These are phyloP conservation scores for Hartigia nigra DNA, from an alignment of 2,888 invertebrate species.

Conservation along the genomic window DNA sequence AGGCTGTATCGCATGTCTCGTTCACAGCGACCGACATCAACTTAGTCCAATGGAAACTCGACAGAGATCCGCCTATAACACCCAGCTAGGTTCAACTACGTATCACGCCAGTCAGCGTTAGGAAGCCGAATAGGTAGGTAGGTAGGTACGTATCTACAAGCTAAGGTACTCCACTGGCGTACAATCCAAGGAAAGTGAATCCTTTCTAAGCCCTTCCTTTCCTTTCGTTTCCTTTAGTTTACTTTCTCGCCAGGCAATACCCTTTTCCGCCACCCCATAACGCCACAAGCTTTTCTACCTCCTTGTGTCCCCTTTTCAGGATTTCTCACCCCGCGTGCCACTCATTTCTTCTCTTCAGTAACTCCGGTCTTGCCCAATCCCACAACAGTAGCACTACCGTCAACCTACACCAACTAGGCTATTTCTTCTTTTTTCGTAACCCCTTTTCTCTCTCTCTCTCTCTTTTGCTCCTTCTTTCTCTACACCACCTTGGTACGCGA, in stretches of 20 bases:
- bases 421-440: background rate
- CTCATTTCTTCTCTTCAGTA: background rate
- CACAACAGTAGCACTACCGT: background rate
- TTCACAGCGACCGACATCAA: background rate
- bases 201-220: slow-evolving; percentile 34
- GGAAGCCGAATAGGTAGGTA: background rate
- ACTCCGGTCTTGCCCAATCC: background rate
- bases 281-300: background rate
- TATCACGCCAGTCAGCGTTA: background rate
- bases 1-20: background rate
- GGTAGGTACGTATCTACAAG: background rate
- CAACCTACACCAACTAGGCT: background rate
- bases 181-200: slow-evolving; percentile 40
- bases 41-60: background rate
- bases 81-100: background rate
- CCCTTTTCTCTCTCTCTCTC: slow-evolving; percentile 18
- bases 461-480: slow-evolving; percentile 16
- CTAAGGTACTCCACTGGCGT: slow-evolving; percentile 11
- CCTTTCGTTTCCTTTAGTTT: slow-evolving; percentile 15
- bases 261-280: background rate
- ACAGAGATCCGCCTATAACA: background rate
- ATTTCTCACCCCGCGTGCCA: slow-evolving; percentile 1
- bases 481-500: slow-evolving; percentile 31
- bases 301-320: background rate
- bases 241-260: background rate